Base-by-base conservation (phyloP, 2,113 vertebrate species). In the Chaetorhynchus papuensis region DNA sequence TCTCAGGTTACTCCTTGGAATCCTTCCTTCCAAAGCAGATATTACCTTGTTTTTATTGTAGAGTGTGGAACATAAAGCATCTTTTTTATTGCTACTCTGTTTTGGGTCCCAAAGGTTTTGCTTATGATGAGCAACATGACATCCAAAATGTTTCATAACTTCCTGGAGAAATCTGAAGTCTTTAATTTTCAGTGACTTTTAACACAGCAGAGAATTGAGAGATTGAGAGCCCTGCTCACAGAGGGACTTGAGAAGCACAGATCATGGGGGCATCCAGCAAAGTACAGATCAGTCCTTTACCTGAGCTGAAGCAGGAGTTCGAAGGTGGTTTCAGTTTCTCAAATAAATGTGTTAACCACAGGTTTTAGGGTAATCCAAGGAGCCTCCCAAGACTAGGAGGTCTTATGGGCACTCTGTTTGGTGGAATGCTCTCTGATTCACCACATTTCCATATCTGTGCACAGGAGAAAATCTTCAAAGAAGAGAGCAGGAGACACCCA, bases 51-150 rank as follows among this genome's bases (percentile, higher is more conserved):
- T 83, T 88, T 94, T 87, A 85, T 89, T 87, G 64, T 53, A 71
- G 49, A 84, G 66, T 1, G 10, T 37, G 53, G 45, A 90, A 76
- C 77, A 65, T 91, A 81, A 93, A 92, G 7, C 30, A 56, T 42
- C 57, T 91, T 76, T 79, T 80, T 90, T 89, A 94, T 94, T 92
- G 69, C 83, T 56, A 60, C 42, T 83, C 86, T 70, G 45, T 21
- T 96, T 83, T 41, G 31, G 10, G n/a, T 93, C 82, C 90, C 93
- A 66, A 86, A 90, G 93, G 85, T 90, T 92, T 96, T 90, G 49
- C 64, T 77, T 83, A 56, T 71, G 71, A 93, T 79, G 77, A 86
- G 59, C 41, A 83, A 88, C 39, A 75, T 60, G 69, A 93, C 83
- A 92, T 89, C 83, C 44, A 89, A 92, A 95, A 77, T 24, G 56